Conservation (phyloP, 1,140 invertebrate species). For the Apis laboriosa region DNA sequence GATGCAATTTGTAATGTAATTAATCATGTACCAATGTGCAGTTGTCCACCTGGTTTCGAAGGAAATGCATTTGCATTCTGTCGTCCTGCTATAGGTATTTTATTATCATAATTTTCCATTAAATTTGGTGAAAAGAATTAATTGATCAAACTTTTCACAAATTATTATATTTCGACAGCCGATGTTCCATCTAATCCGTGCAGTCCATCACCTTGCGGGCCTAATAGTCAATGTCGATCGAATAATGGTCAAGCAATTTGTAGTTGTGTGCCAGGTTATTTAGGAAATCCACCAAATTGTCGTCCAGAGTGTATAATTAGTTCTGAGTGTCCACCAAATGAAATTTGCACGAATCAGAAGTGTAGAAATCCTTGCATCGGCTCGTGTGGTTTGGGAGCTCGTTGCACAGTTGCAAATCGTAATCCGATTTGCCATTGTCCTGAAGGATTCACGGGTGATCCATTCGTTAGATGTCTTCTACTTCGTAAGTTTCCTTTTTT, state of each 20-base stretch:
- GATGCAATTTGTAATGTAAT: slow-evolving; percentile 88
- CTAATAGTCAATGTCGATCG: slow-evolving; percentile 85
- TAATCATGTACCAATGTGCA: slow-evolving; percentile 89
- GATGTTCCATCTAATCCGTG: slow-evolving; percentile 80
- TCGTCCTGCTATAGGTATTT: slow-evolving; percentile 73
- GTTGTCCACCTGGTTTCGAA: slow-evolving; percentile 84
- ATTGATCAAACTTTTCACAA: not conserved
- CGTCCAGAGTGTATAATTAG: slow-evolving; percentile 86
- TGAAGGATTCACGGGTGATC: slow-evolving; percentile 82
- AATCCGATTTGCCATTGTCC: slow-evolving; percentile 85
- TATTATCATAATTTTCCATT: not conserved
- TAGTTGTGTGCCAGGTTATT: slow-evolving; percentile 84
- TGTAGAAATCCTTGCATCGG: slow-evolving; percentile 87
- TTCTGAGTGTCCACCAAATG: slow-evolving; percentile 84
- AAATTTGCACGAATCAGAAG: slow-evolving; percentile 86
- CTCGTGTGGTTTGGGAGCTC: slow-evolving; percentile 85
- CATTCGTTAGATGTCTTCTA: slow-evolving; percentile 82
- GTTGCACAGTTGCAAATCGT: slow-evolving; percentile 85
- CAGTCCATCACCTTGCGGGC: slow-evolving; percentile 85
- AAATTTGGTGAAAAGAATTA: not conserved
- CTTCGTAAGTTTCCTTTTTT: slow-evolving; percentile 74
- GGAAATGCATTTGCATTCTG: slow-evolving; percentile 88
- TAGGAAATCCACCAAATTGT: slow-evolving; percentile 86
- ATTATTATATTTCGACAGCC: slow-evolving; percentile 12
- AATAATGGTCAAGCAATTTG: slow-evolving; percentile 85